Percentiles rank a stretch among this genome's conserved stretches.
phyloP scores from a whole-genome alignment of 1,140 invertebrate genomes.

The Aphaenogaster floridana region DNA sequence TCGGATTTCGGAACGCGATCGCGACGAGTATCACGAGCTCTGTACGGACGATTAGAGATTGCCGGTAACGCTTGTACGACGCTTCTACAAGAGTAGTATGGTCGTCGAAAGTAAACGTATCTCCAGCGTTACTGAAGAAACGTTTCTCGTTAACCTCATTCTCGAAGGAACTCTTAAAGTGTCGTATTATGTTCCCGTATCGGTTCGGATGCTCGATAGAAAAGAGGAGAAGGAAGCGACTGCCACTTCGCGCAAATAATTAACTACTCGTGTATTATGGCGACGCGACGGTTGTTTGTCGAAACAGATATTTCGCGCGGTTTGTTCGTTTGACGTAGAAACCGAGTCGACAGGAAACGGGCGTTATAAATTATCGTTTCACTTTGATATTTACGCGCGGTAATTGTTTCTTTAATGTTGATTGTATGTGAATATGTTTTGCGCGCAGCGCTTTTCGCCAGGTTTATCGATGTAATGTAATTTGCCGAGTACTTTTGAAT shows the following conservation, averaged over 20 bases:
- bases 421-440: neutral
- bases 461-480: neutral
- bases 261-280: neutral
- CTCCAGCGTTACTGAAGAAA: neutral
- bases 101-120: neutral
- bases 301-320: neutral
- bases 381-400: constrained; percentile 11
- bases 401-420: constrained; percentile 12
- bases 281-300: neutral
- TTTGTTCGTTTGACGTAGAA: neutral
- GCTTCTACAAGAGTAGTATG: neutral
- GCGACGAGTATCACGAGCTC: neutral
- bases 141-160: neutral
- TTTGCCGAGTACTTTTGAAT: neutral
- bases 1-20: neutral
- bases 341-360: neutral
- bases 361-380: neutral
- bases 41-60: neutral
- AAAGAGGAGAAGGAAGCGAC: neutral
- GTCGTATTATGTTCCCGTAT: neutral
- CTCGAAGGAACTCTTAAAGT: neutral
- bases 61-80: too few species aligned
- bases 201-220: neutral
- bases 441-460: neutral
- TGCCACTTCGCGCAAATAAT: neutral